Conservation (phyloP, 2,888 invertebrate genomes). For the Macrosoma leucophasiata region DNA sequence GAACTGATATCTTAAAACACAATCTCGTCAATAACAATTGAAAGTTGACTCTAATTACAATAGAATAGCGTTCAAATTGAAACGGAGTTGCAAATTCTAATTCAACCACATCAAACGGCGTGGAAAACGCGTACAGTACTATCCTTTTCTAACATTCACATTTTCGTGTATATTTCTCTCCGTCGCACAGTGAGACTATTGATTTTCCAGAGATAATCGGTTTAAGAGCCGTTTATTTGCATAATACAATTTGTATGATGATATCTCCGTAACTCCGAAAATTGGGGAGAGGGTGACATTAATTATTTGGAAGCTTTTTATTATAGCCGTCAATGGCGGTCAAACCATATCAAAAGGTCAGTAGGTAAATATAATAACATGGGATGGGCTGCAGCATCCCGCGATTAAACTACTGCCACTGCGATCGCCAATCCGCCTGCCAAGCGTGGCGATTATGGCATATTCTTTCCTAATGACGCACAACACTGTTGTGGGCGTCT, state of each 20-base stretch:
- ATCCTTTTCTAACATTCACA: conserved; percentile 25
- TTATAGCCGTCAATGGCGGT: no score
- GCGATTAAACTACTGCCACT: no score
- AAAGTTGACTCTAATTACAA: neutral
- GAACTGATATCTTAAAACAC: neutral
- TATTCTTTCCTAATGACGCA: no score
- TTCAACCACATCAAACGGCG: conserved; percentile 35
- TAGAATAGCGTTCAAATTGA: neutral
- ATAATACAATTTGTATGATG: conserved; percentile 48
- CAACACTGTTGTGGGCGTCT: no score
- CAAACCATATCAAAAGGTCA: no score
- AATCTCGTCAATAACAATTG: neutral
- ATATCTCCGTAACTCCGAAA: no score
- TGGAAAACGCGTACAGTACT: conserved; percentile 31
- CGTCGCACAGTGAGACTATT: conserved; percentile 40
- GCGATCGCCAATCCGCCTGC: no score
- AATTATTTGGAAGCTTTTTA: no score
- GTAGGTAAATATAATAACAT: no score
- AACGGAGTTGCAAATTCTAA: conserved; percentile 26
- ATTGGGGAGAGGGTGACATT: no score
- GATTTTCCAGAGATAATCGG: conserved; percentile 48
- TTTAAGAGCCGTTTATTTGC: conserved; percentile 44
- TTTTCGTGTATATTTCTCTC: conserved; percentile 25
- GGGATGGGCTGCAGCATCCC: no score
- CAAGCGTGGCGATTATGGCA: no score